phyloP scores from a whole-genome alignment of 2,797 vertebrate genomes.

The Takifugu rubripes region DNA sequence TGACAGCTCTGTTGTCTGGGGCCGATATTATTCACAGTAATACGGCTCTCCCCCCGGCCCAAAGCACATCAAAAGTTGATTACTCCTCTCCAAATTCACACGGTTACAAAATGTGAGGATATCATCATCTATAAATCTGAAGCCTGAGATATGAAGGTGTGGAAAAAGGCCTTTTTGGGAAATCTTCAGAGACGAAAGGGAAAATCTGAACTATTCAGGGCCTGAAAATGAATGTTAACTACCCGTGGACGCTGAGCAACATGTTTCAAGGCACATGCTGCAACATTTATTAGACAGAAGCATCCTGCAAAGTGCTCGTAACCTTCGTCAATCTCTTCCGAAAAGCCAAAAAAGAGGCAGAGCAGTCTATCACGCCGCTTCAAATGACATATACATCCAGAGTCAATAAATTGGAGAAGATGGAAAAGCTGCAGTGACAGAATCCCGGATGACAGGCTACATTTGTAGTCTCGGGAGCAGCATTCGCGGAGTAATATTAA shows the following conservation, averaged over 20 bases:
- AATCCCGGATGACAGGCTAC: conserved; percentile 21
- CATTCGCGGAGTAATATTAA: conserved; percentile 34
- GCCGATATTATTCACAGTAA: conserved; percentile 60
- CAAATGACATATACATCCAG: conserved; percentile 19
- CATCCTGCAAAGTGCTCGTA: not conserved
- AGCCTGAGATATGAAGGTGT: conserved; percentile 3
- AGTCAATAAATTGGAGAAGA: conserved; percentile 28
- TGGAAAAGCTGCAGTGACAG: conserved; percentile 38
- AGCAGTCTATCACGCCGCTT: conserved; percentile 15
- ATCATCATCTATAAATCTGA: conserved; percentile 34
- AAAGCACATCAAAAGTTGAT: conserved; percentile 55
- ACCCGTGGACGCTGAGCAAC: too few species aligned
- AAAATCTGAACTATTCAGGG: not conserved
- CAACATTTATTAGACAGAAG: not conserved
- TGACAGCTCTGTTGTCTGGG: conserved; percentile 60
- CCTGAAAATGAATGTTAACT: not conserved
- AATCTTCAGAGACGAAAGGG: conserved; percentile 6
- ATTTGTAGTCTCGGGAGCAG: conserved; percentile 36
- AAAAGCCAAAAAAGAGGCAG: conserved; percentile 3
- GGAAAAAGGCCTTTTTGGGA: not conserved
- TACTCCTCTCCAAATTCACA: conserved; percentile 54
- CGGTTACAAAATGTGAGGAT: conserved; percentile 61
- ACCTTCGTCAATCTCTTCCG: conserved; percentile 13
- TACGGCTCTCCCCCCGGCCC: conserved; percentile 44
- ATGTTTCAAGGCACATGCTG: not conserved